Evolutionary conservation across 1,140 invertebrate species (phyloP), one percentile per base, ranked within the genome.

Genomic region (Teleopsis dalmanni): DNA sequence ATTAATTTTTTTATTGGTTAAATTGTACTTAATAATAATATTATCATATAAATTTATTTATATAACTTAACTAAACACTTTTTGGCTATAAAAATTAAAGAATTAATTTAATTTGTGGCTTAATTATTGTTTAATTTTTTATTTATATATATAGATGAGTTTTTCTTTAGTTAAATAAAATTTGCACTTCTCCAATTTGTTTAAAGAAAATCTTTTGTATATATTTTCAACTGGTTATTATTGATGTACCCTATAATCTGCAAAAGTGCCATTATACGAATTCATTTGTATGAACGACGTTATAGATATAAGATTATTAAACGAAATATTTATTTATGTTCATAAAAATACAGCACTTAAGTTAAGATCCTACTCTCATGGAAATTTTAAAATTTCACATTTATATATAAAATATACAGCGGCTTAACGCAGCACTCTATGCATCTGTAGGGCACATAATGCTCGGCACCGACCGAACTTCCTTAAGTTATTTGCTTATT

Each of bases 121-220:
- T 11, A 21, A 25, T n/a, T 44, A 33, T 33, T 33, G 14, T 44
- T 44, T 33, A 44, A 44, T 63, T 60, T 65, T 65, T 62, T 65
- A 42, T 49, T 36, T 48, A 49, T 53, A 22, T 16, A 23, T 50
- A 21, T 35, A 1, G 14, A 45, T 27, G 38, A 44, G 25, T 33
- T 44, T 8, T 31, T 21, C 2, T 31, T 41, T 43, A 33, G 25
- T 44, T 25, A 33, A 22, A 16, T 33, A 44, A 44, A 33, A 29
- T 44, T 44, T 44, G 42, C 31, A 44, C 42, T 44, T n/a, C n/a
- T n/a, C n/a, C n/a, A n/a, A n/a, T n/a, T n/a, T n/a, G n/a, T n/a
- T n/a, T n/a, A n/a, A n/a, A n/a, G n/a, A n/a, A n/a, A n/a, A 44
- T 44, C 34, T 44, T 44, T 44, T 44, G 37, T 31, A 33, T 44